A percentile compares a stretch with the other conserved stretches of the same genome.
phyloP scores from a whole-genome alignment of 2,888 invertebrate genomes.

The Cenopis cana region DNA sequence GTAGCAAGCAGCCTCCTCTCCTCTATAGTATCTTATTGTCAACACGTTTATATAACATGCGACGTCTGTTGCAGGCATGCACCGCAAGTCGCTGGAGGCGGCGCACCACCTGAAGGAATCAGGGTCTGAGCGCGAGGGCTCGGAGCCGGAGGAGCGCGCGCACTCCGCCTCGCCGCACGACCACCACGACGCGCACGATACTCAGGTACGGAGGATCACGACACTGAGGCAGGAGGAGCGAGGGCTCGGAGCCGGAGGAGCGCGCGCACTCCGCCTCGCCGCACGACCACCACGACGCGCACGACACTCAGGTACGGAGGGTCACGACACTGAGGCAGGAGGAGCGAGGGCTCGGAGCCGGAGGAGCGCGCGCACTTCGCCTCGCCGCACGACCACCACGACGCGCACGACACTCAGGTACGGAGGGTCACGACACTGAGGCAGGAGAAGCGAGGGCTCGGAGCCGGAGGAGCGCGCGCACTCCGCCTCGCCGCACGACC shows the following conservation, averaged over 20 bases:
- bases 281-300: conserved; percentile 75
- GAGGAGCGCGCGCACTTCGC: conserved; percentile 73
- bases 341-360: conserved; percentile 87
- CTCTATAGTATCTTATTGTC: no score
- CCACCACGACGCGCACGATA: conserved; percentile 76
- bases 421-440: conserved; percentile 89
- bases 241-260: conserved; percentile 84
- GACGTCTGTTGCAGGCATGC: conserved; percentile 92
- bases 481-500: conserved; percentile 71
- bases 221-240: conserved; percentile 88
- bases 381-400: conserved; percentile 72
- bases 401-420: conserved; percentile 66
- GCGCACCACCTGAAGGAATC: conserved; percentile 97
- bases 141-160: conserved; percentile 79
- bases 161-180: conserved; percentile 70
- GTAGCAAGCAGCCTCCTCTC: no score
- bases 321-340: conserved; percentile 87
- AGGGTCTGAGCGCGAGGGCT: conserved; percentile 89
- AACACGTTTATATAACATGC: background rate
- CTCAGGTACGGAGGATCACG: conserved; percentile 87
- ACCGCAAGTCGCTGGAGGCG: conserved; percentile 98
- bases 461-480: conserved; percentile 77
- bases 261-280: conserved; percentile 69
- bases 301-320: conserved; percentile 86
- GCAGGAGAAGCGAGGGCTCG: conserved; percentile 89